A percentile compares a stretch with the other conserved stretches of the same genome.
phyloP scores from a whole-genome alignment of 2,113 vertebrate genomes.

The Nothobranchius kuhntae region DNA sequence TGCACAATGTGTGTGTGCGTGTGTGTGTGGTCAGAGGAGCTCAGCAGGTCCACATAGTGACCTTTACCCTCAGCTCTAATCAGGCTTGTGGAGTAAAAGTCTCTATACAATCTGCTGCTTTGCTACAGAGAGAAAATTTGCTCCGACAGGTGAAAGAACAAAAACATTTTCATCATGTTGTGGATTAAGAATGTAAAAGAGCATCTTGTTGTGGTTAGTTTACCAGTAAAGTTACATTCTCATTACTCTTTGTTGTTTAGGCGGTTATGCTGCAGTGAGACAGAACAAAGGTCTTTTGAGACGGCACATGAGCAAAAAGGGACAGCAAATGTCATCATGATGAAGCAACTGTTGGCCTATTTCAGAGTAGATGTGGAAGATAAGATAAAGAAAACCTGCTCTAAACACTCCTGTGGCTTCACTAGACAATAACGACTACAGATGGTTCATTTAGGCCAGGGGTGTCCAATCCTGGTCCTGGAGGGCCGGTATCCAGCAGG shows the following conservation, averaged over 20 bases:
- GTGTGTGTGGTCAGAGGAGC: neutral
- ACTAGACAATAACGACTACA: too few species aligned
- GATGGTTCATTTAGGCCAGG: too few species aligned
- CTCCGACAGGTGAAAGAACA: neutral
- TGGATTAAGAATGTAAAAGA: too few species aligned
- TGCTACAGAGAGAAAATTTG: too few species aligned
- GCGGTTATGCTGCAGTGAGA: neutral
- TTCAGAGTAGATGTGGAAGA: neutral
- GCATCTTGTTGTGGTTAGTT: too few species aligned
- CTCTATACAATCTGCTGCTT: neutral
- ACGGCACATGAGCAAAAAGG: neutral
- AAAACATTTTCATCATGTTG: neutral
- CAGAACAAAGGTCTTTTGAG: neutral
- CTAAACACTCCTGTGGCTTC: too few species aligned
- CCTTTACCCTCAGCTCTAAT: slow-evolving; percentile 25
- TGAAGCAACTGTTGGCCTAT: neutral
- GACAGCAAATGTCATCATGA: neutral
- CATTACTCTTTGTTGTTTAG: neutral
- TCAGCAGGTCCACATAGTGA: slow-evolving; percentile 7
- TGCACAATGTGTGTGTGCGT: neutral
- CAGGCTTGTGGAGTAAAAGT: neutral
- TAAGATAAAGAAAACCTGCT: too few species aligned
- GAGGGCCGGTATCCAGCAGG: too few species aligned
- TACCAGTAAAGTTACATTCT: too few species aligned
- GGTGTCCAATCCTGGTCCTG: too few species aligned